Conservation (phyloP, 2,797 vertebrate genomes). For the Emys orbicularis region DNA sequence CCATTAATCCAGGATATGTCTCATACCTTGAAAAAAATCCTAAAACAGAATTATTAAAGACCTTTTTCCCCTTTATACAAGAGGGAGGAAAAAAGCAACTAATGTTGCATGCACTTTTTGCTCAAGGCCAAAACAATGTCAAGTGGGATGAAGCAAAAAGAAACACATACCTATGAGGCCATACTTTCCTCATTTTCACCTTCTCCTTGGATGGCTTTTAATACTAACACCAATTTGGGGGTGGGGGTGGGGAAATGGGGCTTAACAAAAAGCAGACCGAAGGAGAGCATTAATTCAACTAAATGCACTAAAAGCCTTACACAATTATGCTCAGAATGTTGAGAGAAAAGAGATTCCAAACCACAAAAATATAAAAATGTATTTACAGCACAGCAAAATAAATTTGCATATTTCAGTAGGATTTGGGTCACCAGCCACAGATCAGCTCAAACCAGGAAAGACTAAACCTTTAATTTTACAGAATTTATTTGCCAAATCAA, state of each 20-base stretch:
- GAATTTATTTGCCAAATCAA: constrained; percentile 4
- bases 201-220: constrained; percentile 28
- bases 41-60: constrained; percentile 70
- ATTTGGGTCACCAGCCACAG: background rate
- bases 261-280: background rate
- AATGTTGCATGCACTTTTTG: constrained; percentile 30
- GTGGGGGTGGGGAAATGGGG: background rate
- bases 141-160: constrained; percentile 65
- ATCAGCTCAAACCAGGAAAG: background rate
- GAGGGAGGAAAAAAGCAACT: background rate
- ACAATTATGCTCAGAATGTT: background rate
- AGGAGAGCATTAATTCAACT: background rate
- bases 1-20: constrained; percentile 55
- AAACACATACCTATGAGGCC: constrained; percentile 39
- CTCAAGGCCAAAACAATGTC: constrained; percentile 70
- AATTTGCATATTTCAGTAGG: background rate
- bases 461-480: background rate
- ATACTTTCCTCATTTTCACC: constrained; percentile 5
- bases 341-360: constrained; percentile 25
- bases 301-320: background rate
- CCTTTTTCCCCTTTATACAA: constrained; percentile 42
- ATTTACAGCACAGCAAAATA: background rate
- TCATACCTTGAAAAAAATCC: constrained; percentile 56
- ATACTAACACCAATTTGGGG: constrained; percentile 28
- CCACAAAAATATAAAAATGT: constrained; percentile 18